Evolutionary conservation across 2,113 vertebrate species (phyloP).

Genomic region (Orcinus orca): DNA sequence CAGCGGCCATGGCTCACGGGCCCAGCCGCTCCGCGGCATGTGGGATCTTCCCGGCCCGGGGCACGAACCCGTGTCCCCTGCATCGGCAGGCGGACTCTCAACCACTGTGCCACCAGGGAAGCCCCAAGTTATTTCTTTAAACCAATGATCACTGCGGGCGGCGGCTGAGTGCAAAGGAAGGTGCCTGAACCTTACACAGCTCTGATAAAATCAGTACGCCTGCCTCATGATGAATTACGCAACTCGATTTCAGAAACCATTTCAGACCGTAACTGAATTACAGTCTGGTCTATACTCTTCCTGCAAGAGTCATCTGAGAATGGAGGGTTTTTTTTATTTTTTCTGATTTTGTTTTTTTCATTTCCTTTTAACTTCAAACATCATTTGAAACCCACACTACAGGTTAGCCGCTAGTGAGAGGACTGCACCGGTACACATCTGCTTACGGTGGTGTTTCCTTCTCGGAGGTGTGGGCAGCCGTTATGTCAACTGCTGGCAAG

Average conservation of each 20-base stretch:
- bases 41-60: too few species aligned
- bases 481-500: neutral
- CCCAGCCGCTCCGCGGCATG: too few species aligned
- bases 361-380: neutral
- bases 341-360: neutral
- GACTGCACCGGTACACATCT: fast-evolving
- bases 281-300: neutral
- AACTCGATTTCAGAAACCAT: conserved; percentile 40
- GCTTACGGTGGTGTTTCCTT: neutral
- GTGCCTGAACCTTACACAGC: neutral
- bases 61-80: too few species aligned
- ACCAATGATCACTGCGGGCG: neutral
- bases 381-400: neutral
- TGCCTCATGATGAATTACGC: neutral
- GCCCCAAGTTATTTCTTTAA: neutral
- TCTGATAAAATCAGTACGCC: neutral
- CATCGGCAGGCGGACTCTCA: too few species aligned
- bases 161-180: neutral
- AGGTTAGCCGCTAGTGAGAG: neutral
- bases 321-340: neutral
- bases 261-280: neutral
- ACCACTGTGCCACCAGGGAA: too few species aligned
- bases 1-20: too few species aligned
- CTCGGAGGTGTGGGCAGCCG: neutral
- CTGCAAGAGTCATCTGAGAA: neutral